Base-by-base conservation (phyloP, 2,113 vertebrate genomes). In the Tetrao urogallus region DNA sequence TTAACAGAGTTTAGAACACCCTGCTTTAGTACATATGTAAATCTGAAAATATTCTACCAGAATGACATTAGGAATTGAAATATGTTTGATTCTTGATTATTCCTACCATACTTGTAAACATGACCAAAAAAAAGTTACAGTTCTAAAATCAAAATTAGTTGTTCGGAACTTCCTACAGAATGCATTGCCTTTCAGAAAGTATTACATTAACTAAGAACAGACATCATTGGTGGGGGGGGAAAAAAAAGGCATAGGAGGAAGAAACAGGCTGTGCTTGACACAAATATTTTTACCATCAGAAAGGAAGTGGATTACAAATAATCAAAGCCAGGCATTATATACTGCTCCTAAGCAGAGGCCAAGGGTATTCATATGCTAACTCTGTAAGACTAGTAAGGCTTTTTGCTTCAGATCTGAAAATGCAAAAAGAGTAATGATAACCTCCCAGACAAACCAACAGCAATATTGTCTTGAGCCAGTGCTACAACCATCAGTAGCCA, bases 241-340 rank as follows among this genome's bases (percentile, higher is more conserved):
- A 87, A 77, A 87, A 80, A 85, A 45, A 56, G 22, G 65, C 11
- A 61, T 1, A 8, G 11, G 30, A 84, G 61, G 56, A 92, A 86
- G 57, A 77, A 90, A 89, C 1, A 21, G 71, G 40, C 63, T 85
- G 25, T 40, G 45, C 42, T 88, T 66, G 58, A 91, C 34, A 87
- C 47, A 58, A 94, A 61, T 56, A 72, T 34, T 85, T 92, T 48
- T 38, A 86, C 61, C 34, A 77, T 20, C 40, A 84, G 66, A 69
- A 58, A 89, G 63, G 38, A 91, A 94, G 84, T 1, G n/a, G 32
- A 79, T 82, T 66, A 84, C n/a, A 74, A 85, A 92, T 79, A 82
- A 95, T 80, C 30, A 73, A 82, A 89, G 15, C 20, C 63, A 89
- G 64, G 28, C 52, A 82, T 40, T 61, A 72, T 13, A 40, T 61